Percentiles rank a stretch among this genome's conserved stretches.
phyloP scores from a whole-genome alignment of 2,888 invertebrate species.

The Andrena praecox region DNA sequence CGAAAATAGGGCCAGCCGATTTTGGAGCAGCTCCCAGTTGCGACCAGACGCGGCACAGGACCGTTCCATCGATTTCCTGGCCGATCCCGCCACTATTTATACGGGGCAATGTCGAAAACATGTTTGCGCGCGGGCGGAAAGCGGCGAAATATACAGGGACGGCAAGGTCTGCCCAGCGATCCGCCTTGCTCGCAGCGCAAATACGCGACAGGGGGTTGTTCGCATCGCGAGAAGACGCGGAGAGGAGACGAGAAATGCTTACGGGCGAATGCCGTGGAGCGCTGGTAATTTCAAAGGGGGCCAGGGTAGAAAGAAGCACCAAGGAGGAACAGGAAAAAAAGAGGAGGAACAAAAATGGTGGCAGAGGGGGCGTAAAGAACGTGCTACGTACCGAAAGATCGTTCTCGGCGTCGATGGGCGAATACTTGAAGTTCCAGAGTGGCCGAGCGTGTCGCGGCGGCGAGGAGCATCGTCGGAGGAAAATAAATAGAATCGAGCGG shows the following conservation, averaged over 20 bases:
- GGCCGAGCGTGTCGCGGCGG: conserved; percentile 50
- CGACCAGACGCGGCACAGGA: background rate
- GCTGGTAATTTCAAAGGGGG: conserved; percentile 59
- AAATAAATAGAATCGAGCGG: conserved; percentile 63
- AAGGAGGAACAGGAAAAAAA: background rate
- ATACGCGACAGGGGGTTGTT: background rate
- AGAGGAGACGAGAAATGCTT: conserved; percentile 44
- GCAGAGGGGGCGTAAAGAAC: conserved; percentile 21
- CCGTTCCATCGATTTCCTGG: background rate
- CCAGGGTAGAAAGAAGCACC: background rate
- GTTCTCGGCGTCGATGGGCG: conserved; percentile 55
- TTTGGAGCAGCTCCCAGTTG: background rate
- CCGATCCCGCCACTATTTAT: background rate
- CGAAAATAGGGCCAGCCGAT: conserved; percentile 2
- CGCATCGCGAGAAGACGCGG: conserved; percentile 16
- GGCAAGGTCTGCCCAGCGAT: conserved; percentile 16
- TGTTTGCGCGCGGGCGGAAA: conserved; percentile 9
- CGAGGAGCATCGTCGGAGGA: conserved; percentile 33
- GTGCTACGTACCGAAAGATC: conserved; percentile 62
- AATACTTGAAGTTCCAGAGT: conserved; percentile 56
- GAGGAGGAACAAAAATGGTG: background rate
- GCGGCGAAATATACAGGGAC: background rate
- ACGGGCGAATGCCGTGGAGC: conserved; percentile 39
- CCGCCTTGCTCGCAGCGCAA: conserved; percentile 24
- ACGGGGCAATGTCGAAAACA: conserved; percentile 4